phyloP scores from a whole-genome alignment of 1,140 invertebrate species.

The Anastrepha obliqua region DNA sequence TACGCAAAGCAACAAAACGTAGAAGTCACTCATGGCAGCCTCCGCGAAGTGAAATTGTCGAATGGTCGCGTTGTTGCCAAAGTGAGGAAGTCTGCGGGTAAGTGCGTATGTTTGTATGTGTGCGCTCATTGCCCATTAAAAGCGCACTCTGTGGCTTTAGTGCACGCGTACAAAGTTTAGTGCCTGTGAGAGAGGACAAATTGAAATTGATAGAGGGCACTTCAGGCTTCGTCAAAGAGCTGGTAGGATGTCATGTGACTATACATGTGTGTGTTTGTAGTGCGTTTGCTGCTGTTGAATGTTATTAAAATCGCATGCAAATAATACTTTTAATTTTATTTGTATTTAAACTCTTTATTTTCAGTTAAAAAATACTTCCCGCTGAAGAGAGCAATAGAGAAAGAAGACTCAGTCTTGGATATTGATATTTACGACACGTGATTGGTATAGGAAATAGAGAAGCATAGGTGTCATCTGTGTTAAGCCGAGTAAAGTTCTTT shows the following conservation, averaged over 20 bases:
- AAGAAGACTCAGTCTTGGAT: too few species aligned
- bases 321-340: neutral
- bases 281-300: neutral
- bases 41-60: neutral
- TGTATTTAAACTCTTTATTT: slow-evolving; percentile 16
- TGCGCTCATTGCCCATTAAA: neutral
- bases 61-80: slow-evolving; percentile 9
- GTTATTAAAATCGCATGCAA: slow-evolving; percentile 34
- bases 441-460: too few species aligned
- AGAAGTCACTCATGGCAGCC: slow-evolving; percentile 26
- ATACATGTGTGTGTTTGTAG: neutral
- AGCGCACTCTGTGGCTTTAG: neutral
- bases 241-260: neutral
- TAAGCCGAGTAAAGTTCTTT: too few species aligned
- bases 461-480: too few species aligned
- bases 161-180: neutral
- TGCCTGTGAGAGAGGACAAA: neutral
- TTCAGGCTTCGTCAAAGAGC: slow-evolving; percentile 9
- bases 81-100: neutral
- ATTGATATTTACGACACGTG: too few species aligned
- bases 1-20: neutral
- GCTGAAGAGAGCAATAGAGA: neutral
- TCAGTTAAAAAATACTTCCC: neutral
- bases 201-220: slow-evolving; percentile 45
- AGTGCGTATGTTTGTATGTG: neutral